Percentiles rank a stretch among this genome's conserved stretches.
Evolutionary conservation across 2,113 vertebrate genomes (phyloP).

Genomic region (Rousettus leschenaultii): DNA sequence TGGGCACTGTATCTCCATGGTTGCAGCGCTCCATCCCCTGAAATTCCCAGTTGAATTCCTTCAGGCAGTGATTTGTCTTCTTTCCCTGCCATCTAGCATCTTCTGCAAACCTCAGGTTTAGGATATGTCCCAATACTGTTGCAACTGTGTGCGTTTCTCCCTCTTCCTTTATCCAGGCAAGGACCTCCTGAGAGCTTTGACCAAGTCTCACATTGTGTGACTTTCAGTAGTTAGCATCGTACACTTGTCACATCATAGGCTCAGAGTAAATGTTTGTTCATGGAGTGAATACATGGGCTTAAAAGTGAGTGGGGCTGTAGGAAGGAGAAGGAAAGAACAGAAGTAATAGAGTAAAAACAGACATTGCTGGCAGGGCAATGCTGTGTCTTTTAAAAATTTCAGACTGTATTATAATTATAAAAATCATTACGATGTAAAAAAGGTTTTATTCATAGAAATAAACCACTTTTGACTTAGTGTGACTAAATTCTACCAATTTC

Average conservation of each 20-base stretch:
- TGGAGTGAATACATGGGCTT: background rate
- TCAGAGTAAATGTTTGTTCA: background rate
- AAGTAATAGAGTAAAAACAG: background rate
- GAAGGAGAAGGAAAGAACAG: background rate
- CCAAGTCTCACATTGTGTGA: background rate
- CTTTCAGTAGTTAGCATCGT: background rate
- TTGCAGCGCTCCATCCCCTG: rapidly evolving
- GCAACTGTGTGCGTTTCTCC: background rate
- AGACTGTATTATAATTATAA: background rate
- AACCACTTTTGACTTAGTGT: background rate
- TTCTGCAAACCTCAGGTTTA: background rate
- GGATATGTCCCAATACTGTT: background rate
- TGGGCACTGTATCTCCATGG: background rate
- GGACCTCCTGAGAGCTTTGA: background rate
- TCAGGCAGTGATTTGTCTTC: background rate
- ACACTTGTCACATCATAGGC: background rate
- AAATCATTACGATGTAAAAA: background rate
- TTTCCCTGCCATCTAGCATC: background rate
- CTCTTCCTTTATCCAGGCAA: background rate
- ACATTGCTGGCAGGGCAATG: background rate
- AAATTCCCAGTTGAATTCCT: background rate
- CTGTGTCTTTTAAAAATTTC: background rate
- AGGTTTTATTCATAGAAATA: background rate
- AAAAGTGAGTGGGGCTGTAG: background rate
- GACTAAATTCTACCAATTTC: background rate